phyloP scores from a whole-genome alignment of 2,797 vertebrate genomes.

The Pangasius sanitwongsei region DNA sequence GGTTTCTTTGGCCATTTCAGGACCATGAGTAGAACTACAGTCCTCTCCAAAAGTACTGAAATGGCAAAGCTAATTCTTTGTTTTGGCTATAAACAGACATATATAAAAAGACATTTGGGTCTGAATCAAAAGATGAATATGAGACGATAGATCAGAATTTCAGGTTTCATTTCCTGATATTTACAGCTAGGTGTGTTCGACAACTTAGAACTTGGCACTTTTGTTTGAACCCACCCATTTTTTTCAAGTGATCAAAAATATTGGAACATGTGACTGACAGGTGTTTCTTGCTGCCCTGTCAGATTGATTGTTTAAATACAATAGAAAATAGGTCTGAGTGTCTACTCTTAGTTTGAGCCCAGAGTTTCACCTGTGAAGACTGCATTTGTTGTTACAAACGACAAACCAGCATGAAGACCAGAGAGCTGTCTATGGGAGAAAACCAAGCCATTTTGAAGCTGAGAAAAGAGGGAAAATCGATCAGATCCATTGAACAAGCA shows the following conservation, averaged over 20 bases:
- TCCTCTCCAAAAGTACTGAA: too few relatives aligned
- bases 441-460: not conserved
- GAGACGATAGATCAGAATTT: not conserved
- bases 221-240: not conserved
- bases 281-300: not conserved
- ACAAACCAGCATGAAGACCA: too few relatives aligned
- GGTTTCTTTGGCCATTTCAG: too few relatives aligned
- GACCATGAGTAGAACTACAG: too few relatives aligned
- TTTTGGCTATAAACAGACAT: not conserved
- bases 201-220: not conserved
- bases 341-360: too few relatives aligned
- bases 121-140: not conserved
- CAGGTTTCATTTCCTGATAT: not conserved
- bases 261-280: not conserved
- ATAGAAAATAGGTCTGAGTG: too few relatives aligned
- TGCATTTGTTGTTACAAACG: too few relatives aligned
- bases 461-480: not conserved
- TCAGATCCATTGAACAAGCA: not conserved
- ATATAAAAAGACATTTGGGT: not conserved
- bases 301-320: too few relatives aligned
- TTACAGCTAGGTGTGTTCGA: not conserved
- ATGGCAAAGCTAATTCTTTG: not conserved
- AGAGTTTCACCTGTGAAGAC: too few relatives aligned
- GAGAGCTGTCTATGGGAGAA: not conserved
- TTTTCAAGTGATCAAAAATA: not conserved